Conservation (phyloP, 53 echinoderm and acorn worm genomes). For the Henricia sp. region DNA sequence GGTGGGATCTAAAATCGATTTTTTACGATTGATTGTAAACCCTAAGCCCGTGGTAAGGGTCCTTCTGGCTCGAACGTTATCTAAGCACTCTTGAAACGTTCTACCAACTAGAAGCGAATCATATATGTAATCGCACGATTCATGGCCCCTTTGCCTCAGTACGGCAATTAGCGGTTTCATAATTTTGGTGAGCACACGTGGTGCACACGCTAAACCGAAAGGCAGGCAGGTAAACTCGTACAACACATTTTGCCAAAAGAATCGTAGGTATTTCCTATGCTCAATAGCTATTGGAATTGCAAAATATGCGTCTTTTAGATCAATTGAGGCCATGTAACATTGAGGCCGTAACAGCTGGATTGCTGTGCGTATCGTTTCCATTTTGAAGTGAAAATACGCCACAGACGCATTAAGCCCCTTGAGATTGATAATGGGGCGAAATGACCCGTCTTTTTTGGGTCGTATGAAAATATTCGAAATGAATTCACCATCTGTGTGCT, state of each 20-base stretch:
- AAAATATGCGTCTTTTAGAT: conserved; percentile 15
- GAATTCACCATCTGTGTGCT: background rate
- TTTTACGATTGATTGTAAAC: background rate
- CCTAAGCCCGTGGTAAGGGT: background rate
- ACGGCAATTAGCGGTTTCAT: background rate
- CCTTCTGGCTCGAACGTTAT: conserved; percentile 26
- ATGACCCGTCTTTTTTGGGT: background rate
- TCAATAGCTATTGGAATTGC: background rate
- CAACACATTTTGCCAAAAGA: conserved; percentile 46
- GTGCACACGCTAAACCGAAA: conserved; percentile 54
- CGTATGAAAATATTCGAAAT: background rate
- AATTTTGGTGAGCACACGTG: conserved; percentile 21
- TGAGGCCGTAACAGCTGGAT: background rate
- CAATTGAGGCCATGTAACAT: conserved; percentile 9
- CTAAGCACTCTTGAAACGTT: background rate
- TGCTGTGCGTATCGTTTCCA: conserved; percentile 2
- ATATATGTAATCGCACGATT: background rate
- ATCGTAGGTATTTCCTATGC: no score
- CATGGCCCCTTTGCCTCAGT: background rate
- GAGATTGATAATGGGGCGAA: no score
- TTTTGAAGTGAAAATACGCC: no score
- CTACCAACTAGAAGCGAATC: no score
- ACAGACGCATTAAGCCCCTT: no score
- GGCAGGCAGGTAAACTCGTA: conserved; percentile 53
- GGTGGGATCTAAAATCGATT: background rate